A percentile compares a stretch with the other conserved stretches of the same genome.
Evolutionary conservation across 2,113 vertebrate genomes (phyloP).

Genomic region (Dendropsophus ebraccatus): DNA sequence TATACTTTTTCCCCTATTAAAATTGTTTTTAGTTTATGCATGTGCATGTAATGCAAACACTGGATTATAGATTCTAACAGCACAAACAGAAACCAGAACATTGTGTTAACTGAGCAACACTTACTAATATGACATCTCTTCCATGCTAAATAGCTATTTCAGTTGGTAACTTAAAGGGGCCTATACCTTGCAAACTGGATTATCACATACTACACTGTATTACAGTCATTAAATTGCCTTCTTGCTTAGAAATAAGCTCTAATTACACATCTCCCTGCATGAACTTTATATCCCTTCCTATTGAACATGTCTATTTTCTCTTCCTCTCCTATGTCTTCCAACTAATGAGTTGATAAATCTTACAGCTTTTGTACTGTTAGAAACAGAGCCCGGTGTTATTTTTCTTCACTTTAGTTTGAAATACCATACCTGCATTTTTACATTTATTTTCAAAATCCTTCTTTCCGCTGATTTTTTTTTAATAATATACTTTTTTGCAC

Average conservation of each 20-base stretch:
- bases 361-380: not conserved
- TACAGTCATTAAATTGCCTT: conserved; percentile 40
- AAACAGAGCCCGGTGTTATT: not conserved
- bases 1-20: no score
- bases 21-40: no score
- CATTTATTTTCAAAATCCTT: not conserved
- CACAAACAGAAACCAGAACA: no score
- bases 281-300: conserved; percentile 42
- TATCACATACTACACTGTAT: not conserved
- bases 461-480: conserved; percentile 21
- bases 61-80: not conserved
- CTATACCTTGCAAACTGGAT: conserved; percentile 11
- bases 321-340: conserved; percentile 43
- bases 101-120: not conserved
- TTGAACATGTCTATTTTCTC: conserved; percentile 44
- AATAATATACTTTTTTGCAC: conserved; percentile 24
- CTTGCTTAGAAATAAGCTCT: conserved; percentile 42
- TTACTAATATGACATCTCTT: not conserved
- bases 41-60: no score
- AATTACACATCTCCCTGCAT: conserved; percentile 50
- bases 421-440: conserved; percentile 2
- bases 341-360: conserved; percentile 56
- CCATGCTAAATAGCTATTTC: not conserved
- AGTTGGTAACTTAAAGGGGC: not conserved
- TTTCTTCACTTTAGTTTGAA: not conserved